Percentiles rank a stretch among this genome's conserved stretches.
phyloP scores from a whole-genome alignment of 2,113 vertebrate genomes.

The Lampris megalopsis region DNA sequence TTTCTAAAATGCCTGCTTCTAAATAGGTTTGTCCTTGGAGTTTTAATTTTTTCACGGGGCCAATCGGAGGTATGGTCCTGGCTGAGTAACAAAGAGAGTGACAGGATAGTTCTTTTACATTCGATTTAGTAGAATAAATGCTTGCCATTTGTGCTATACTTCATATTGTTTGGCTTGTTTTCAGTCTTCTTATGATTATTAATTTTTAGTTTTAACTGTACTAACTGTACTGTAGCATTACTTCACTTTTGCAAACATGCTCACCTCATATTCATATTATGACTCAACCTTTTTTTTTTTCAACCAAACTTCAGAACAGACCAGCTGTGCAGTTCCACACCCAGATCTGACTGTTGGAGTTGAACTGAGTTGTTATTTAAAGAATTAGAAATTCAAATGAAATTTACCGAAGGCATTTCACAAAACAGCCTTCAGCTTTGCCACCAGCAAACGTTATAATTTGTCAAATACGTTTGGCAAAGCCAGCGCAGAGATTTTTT shows the following conservation, averaged over 20 bases:
- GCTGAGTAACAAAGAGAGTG: conserved; percentile 10
- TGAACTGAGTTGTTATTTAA: conserved; percentile 4
- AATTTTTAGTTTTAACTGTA: too few relatives aligned
- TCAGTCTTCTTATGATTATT: not conserved
- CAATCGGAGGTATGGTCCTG: conserved; percentile 29
- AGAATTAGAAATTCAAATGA: conserved; percentile 58
- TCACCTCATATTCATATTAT: too few relatives aligned
- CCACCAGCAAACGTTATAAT: conserved; percentile 39
- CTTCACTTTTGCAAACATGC: too few relatives aligned
- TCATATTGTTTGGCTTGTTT: not conserved
- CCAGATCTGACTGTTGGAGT: conserved; percentile 4
- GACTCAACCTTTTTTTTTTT: too few relatives aligned
- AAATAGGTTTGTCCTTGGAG: conserved; percentile 52
- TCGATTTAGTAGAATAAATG: not conserved
- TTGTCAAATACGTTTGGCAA: conserved; percentile 49
- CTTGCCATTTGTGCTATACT: not conserved
- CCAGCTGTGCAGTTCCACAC: conserved; percentile 25
- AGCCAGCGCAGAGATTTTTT: conserved; percentile 4
- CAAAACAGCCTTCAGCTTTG: conserved; percentile 52
- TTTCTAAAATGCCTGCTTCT: conserved; percentile 26
- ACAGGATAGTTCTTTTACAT: not conserved
- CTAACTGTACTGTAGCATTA: conserved; percentile 4
- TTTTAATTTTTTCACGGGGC: conserved; percentile 22
- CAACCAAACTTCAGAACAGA: not conserved
- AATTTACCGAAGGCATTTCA: conserved; percentile 45